These are phyloP conservation scores for Platyura marginata DNA, from an alignment of 1,140 invertebrate genomes.

Conservation along the genomic window DNA sequence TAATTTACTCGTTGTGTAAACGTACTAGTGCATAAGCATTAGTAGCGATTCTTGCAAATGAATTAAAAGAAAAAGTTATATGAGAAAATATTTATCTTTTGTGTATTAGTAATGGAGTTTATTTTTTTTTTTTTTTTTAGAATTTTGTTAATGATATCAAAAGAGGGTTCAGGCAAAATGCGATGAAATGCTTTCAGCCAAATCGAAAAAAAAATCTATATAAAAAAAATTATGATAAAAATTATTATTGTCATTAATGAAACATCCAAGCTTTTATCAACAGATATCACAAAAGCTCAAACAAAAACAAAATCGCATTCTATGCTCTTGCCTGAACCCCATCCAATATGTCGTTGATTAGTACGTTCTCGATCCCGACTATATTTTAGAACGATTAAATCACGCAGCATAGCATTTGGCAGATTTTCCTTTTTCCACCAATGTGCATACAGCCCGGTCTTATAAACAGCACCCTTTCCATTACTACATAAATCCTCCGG, in stretches of 20 bases:
- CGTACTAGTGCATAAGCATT: too few species aligned
- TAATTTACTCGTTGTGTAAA: too few species aligned
- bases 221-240: neutral
- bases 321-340: slow-evolving; percentile 2
- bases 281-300: neutral
- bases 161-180: neutral
- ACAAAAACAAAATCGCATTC: neutral
- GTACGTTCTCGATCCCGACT: neutral
- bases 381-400: slow-evolving; percentile 22
- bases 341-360: neutral
- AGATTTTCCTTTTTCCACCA: slow-evolving; percentile 81
- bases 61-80: too few species aligned
- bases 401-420: slow-evolving; percentile 37
- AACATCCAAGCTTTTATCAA: too few species aligned
- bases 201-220: neutral
- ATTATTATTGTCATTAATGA: too few species aligned
- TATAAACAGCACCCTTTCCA: slow-evolving; percentile 32
- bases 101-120: neutral
- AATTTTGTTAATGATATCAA: neutral
- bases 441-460: slow-evolving; percentile 70
- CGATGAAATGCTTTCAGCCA: neutral
- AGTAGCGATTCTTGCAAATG: too few species aligned
- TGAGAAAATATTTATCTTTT: too few species aligned
- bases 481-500: neutral
- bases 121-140: neutral